Evolutionary conservation across 2,113 vertebrate genomes (phyloP).

Genomic region (Aphelocoma coerulescens): DNA sequence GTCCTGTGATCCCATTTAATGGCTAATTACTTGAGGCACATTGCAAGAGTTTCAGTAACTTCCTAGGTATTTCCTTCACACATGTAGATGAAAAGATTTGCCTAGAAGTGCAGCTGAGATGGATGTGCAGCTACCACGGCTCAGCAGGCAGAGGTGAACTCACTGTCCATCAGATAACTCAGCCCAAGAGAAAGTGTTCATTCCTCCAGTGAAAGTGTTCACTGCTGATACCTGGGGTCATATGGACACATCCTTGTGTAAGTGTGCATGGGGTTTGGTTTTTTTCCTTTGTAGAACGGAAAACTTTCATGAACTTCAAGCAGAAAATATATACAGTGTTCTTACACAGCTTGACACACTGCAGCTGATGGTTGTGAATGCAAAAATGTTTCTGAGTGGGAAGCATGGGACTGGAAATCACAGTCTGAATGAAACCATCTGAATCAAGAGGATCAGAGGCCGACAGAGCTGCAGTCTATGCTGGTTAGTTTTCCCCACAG

Average conservation of each 20-base stretch:
- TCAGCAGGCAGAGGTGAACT: neutral
- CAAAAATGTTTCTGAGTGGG: neutral
- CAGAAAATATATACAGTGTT: neutral
- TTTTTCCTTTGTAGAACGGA: neutral
- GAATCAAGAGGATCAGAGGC: neutral
- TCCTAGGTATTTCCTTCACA: neutral
- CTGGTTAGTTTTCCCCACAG: neutral
- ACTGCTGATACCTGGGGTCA: neutral
- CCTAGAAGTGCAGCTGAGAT: neutral
- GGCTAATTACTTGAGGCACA: neutral
- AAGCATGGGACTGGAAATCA: neutral
- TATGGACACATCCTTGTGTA: neutral
- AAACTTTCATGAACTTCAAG: neutral
- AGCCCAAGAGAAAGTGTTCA: neutral
- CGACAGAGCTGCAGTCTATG: neutral
- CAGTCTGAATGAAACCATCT: neutral
- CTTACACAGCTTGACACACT: neutral
- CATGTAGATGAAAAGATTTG: neutral
- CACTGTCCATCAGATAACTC: neutral
- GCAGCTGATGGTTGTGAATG: neutral
- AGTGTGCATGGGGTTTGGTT: neutral
- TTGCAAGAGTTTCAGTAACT: neutral
- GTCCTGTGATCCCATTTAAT: neutral
- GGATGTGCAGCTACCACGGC: neutral
- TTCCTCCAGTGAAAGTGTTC: neutral